Conservation (phyloP, 1,140 invertebrate species). For the Popillia japonica region DNA sequence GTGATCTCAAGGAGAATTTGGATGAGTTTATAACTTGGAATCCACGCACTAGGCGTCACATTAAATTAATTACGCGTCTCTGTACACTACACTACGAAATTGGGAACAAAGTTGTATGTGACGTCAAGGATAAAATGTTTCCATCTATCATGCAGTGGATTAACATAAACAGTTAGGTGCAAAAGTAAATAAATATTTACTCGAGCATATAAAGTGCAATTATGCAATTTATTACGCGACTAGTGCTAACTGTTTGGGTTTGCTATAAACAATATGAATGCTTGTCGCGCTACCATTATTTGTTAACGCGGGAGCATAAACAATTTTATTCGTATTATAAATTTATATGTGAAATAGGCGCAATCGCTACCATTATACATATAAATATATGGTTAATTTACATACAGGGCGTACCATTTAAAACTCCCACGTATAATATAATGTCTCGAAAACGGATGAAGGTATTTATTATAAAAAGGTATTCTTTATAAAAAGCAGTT, state of each 20-base stretch:
- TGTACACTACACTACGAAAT: background rate
- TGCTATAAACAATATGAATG: background rate
- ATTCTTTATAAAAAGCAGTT: too few species aligned
- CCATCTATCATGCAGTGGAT: background rate
- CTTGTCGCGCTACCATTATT: background rate
- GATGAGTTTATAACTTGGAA: constrained; percentile 8
- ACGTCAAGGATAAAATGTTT: background rate
- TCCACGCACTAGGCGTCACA: background rate
- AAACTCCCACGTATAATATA: too few species aligned
- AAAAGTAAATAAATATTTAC: background rate
- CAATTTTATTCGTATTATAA: too few species aligned
- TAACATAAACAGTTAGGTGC: background rate
- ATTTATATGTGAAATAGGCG: too few species aligned
- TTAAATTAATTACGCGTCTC: background rate
- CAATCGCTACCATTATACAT: too few species aligned
- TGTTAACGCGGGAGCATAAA: too few species aligned
- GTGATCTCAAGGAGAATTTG: constrained; percentile 28
- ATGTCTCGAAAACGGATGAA: too few species aligned
- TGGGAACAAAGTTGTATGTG: background rate
- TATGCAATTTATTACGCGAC: background rate
- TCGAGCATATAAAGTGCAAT: background rate
- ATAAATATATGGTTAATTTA: too few species aligned
- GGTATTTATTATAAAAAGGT: too few species aligned
- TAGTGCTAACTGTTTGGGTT: background rate
- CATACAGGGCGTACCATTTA: too few species aligned